Evolutionary conservation across 2,797 vertebrate genomes (phyloP), one percentile per base, ranked within the genome.

Genomic region (Schizothorax lantsangensis): DNA sequence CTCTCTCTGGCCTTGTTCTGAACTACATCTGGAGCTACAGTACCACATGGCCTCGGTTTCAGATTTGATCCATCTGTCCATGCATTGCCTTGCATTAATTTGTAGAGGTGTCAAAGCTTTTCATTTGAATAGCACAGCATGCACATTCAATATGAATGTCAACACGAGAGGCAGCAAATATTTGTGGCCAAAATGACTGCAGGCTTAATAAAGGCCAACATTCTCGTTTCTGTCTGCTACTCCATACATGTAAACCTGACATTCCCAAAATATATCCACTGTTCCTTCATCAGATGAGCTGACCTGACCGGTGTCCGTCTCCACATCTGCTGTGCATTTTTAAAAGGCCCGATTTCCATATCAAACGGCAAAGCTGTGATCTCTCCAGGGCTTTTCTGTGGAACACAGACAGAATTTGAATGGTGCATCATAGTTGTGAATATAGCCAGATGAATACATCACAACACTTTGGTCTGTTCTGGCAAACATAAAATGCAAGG

Each of bases 331-430:
- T 91, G 88, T 92, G 92, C 88, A 89, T 89, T 92, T 92, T 92
- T 90, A 92, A 91, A 90, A 92, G 92, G 54, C 88, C 62, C 36
- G 38, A 94, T 95, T 95, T 94, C 91, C 92, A 95, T 95, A 94
- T 95, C 93, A 95, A 95, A 94, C 92, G 49, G 78, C 85, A 87
- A 89, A 89, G 86, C 89, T 72, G 83, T 88, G 90, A 81, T 88
- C 87, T 84, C 71, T 69, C 84, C 36, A 72, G 85, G 87, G 75
- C 81, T 84, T 75, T 90, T 88, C 90, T 86, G 89, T 87, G 86
- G 91, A 91, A 93, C 91, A 88, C 83, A 73, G 88, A 17, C 43
- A 62, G 86, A 86, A 90, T 93, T 93, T 92, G 83, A 90, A 93
- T 93, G 91, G 86, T 88, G 91, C 90, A 92, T 89, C 84, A 74